Evolutionary conservation across 2,888 invertebrate species (phyloP).

Genomic region (Autographa pulchrina): DNA sequence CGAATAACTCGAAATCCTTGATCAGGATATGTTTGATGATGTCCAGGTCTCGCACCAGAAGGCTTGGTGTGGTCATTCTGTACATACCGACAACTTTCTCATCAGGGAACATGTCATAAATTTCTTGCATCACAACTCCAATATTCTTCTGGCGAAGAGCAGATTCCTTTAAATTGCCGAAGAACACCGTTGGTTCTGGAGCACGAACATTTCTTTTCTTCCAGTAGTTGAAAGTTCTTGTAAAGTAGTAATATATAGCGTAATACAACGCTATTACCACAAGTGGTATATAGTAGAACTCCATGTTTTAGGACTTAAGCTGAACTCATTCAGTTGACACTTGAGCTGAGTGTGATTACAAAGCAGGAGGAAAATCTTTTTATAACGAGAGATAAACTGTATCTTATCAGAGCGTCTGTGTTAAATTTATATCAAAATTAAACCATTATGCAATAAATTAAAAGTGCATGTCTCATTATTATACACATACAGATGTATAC

Average conservation of each 20-base stretch:
- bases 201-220: conserved; percentile 64
- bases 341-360: background rate
- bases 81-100: conserved; percentile 76
- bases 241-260: conserved; percentile 65
- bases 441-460: no score
- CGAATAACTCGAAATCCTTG: conserved; percentile 73
- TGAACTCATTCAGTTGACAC: background rate
- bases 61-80: conserved; percentile 68
- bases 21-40: conserved; percentile 73
- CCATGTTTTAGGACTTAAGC: conserved; percentile 21
- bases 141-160: conserved; percentile 58
- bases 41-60: conserved; percentile 74
- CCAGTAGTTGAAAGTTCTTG: conserved; percentile 73
- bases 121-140: conserved; percentile 58
- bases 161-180: conserved; percentile 69
- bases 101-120: conserved; percentile 67
- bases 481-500: no score
- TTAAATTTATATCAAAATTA: no score
- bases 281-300: conserved; percentile 33
- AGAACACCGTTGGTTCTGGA: conserved; percentile 66
- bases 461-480: no score
- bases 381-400: background rate
- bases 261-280: conserved; percentile 35
- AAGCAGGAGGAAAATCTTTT: background rate
- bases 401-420: no score